Evolutionary conservation across 2,797 vertebrate species (phyloP).

Genomic region (Enteromius treurensis): DNA sequence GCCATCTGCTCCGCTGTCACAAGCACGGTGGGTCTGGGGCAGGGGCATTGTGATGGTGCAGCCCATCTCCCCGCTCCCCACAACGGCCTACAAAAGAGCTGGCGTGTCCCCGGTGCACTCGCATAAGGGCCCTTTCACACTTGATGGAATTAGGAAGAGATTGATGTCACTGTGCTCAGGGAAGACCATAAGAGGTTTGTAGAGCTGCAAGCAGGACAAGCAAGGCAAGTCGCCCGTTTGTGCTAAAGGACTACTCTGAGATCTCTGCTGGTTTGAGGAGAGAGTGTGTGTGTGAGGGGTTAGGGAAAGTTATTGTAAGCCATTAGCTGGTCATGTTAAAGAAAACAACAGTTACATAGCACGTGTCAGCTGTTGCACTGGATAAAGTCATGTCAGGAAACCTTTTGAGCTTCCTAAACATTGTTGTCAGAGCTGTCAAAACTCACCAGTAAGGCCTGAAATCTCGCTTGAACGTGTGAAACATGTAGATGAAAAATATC

Average conservation of each 20-base stretch:
- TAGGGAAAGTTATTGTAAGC: constrained; percentile 53
- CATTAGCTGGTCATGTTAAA: constrained; percentile 38
- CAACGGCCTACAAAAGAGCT: constrained; percentile 56
- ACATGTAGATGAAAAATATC: neutral
- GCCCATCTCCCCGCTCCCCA: constrained; percentile 64
- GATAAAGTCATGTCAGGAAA: constrained; percentile 50
- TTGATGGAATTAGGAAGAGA: constrained; percentile 84
- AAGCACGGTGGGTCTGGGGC: constrained; percentile 57
- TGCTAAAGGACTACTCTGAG: neutral
- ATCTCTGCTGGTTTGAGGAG: constrained; percentile 31
- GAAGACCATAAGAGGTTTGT: constrained; percentile 55
- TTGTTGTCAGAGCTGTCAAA: constrained; percentile 54
- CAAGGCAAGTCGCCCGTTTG: constrained; percentile 18
- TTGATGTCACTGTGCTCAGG: constrained; percentile 74
- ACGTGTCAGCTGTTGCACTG: constrained; percentile 54
- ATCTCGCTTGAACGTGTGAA: neutral
- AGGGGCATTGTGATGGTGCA: constrained; percentile 58
- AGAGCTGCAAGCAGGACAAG: constrained; percentile 46
- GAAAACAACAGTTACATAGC: constrained; percentile 41
- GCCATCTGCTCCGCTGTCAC: constrained; percentile 81
- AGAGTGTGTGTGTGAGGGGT: constrained; percentile 52
- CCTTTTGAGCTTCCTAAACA: constrained; percentile 51
- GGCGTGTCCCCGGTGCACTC: constrained; percentile 61
- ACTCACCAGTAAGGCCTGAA: constrained; percentile 13
- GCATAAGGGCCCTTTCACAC: constrained; percentile 80